Evolutionary conservation across 2,888 invertebrate species (phyloP).

Genomic region (Zygothrica quintamaculata): DNA sequence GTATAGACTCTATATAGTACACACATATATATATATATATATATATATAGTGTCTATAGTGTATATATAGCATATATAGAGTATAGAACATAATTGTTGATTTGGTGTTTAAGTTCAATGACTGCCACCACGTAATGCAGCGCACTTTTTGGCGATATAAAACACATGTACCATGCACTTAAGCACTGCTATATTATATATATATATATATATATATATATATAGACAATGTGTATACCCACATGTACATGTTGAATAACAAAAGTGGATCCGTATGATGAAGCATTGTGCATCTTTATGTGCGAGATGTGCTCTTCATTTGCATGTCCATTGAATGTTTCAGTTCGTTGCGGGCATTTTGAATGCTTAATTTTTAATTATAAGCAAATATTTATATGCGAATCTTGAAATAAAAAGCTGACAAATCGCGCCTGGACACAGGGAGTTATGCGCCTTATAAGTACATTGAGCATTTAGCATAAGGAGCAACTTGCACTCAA

Average conservation of each 20-base stretch:
- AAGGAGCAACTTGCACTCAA: not conserved
- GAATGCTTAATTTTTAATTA: constrained; percentile 56
- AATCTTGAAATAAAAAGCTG: constrained; percentile 47
- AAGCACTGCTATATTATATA: no score
- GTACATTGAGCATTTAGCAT: no score
- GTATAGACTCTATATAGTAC: no score
- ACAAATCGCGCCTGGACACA: no score
- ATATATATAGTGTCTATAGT: no score
- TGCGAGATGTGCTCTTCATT: constrained; percentile 62
- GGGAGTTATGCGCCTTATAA: no score
- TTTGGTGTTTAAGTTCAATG: constrained; percentile 54
- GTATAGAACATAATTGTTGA: not conserved
- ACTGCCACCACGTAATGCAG: constrained; percentile 37
- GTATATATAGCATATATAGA: constrained; percentile 1
- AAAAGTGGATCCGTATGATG: no score
- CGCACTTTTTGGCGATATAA: constrained; percentile 33
- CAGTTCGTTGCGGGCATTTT: constrained; percentile 20
- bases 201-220: constrained; percentile 2
- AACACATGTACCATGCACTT: constrained; percentile 14
- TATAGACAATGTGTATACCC: not conserved
- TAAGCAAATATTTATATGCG: constrained; percentile 54
- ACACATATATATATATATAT: not conserved
- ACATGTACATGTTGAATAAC: constrained; percentile 15
- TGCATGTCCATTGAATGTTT: constrained; percentile 36
- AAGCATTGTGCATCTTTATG: constrained; percentile 49